Base-by-base conservation (phyloP, 92 coral and sea anemone species). In the Heteractis magnifica region DNA sequence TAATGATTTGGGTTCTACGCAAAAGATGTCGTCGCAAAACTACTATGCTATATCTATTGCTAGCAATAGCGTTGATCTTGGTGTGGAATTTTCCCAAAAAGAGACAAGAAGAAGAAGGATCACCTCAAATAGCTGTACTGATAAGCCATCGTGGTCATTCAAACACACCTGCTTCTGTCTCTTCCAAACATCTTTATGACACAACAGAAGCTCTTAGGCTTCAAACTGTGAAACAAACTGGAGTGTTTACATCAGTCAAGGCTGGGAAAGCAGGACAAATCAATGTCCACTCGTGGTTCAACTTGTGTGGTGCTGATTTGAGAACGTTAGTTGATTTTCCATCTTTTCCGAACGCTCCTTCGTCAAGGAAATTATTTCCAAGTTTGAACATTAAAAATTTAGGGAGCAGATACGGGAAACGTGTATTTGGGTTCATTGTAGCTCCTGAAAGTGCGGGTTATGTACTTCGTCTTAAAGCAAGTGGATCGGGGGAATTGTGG, bases 401-500 rank as follows among this genome's bases (percentile, higher is more conserved):
- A 12, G 87, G 81, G 13, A 51, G 72, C 19, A 52, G 87, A 58
- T 86, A 87, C 65, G 98, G 98, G 4, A 83, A 93, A 71, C 89
- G 98, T 64, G 86, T 95, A 23, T 95, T 93, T 81, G 98, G 98
- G n/a, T 94, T 75, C 68, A 74, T 95, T 7, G 72, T 81, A 23
- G 86, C 94, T 34, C 72, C 76, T 23, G 76, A 80, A 13, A 59
- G 84, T 71, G 92, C 85, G 62, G 51, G 51, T 14, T 88, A 86
- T 59, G 73, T 72, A 16, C 93, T 95, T 88, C 90, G 83, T 14
- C 48, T 90, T 21, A 77, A 78, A 65, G 82, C 95, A 23, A 87
- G 89, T 70, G 97, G 91, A 71, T 64, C 92, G 49, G 79, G 95
- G 4, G 98, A 95, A 78, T 77, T 95, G 0, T 95, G 98, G 98